Conservation (phyloP, 1,140 invertebrate genomes). For the Drosophila ercepeae region DNA sequence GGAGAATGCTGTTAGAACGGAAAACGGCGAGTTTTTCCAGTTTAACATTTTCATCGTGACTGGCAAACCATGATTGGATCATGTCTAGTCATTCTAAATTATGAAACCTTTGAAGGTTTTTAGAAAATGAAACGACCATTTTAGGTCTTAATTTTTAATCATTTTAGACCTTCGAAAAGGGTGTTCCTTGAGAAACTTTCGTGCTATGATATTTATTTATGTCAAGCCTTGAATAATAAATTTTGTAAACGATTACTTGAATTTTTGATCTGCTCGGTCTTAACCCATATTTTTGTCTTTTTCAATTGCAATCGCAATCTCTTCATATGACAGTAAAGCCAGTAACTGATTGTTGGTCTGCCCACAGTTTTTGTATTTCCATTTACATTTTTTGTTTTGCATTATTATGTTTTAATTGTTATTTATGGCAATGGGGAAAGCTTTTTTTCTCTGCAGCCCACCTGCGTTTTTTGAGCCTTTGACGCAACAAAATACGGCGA, state of each 20-base stretch:
- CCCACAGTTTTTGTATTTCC: slow-evolving; percentile 37
- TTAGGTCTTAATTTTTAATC: too few relatives aligned
- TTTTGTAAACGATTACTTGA: slow-evolving; percentile 3
- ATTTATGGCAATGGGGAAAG: slow-evolving; percentile 50
- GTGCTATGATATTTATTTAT: not conserved
- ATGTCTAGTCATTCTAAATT: slow-evolving; percentile 12
- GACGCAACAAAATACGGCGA: slow-evolving; percentile 27
- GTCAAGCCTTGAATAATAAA: slow-evolving; percentile 20
- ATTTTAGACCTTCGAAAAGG: too few relatives aligned
- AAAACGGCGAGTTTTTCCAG: slow-evolving; percentile 29
- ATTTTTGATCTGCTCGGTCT: slow-evolving; percentile 1
- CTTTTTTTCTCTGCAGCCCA: slow-evolving; percentile 23
- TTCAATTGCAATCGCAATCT: slow-evolving; percentile 31
- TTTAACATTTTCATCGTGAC: slow-evolving; percentile 28
- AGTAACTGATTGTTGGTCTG: slow-evolving; percentile 30
- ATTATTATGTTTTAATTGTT: slow-evolving; percentile 49
- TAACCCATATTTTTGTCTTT: slow-evolving; percentile 26
- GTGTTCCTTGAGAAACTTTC: too few relatives aligned
- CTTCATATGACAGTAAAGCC: slow-evolving; percentile 23
- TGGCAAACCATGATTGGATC: slow-evolving; percentile 12
- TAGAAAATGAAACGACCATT: too few relatives aligned
- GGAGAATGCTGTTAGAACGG: slow-evolving; percentile 2
- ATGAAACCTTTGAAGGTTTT: too few relatives aligned
- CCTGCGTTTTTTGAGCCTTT: slow-evolving; percentile 25
- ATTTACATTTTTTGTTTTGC: slow-evolving; percentile 42